These are phyloP conservation scores for Polymixis lichenea DNA, from an alignment of 2,888 invertebrate species.

Conservation along the genomic window DNA sequence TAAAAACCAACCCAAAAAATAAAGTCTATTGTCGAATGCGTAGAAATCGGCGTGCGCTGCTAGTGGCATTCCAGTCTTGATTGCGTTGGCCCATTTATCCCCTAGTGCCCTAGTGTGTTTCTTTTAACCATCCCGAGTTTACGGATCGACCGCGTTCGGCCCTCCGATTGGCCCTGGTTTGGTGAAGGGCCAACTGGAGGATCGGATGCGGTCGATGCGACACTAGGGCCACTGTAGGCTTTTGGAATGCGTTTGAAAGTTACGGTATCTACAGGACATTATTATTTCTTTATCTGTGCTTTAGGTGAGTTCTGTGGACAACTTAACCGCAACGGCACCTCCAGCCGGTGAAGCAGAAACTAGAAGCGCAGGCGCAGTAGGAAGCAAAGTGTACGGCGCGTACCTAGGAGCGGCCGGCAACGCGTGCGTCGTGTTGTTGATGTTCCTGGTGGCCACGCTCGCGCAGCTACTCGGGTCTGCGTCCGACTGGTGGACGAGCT, in stretches of 20 bases:
- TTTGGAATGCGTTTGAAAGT: neutral
- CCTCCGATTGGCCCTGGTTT: too few species aligned
- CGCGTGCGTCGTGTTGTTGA: conserved; percentile 89
- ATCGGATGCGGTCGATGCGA: too few species aligned
- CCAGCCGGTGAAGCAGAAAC: conserved; percentile 90
- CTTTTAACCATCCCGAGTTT: too few species aligned
- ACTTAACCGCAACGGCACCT: conserved; percentile 87
- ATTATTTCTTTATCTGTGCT: neutral
- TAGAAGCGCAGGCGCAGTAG: conserved; percentile 92
- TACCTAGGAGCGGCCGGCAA: conserved; percentile 94
- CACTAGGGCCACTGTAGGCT: neutral
- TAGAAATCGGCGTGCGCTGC: neutral
- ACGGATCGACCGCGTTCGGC: too few species aligned
- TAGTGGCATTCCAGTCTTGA: neutral
- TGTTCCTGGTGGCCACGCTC: conserved; percentile 91
- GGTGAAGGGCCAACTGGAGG: too few species aligned
- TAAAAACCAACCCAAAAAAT: too few species aligned
- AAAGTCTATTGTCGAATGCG: neutral
- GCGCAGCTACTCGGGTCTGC: conserved; percentile 93
- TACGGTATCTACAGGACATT: neutral
- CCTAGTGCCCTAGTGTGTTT: too few species aligned
- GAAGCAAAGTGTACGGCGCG: conserved; percentile 91
- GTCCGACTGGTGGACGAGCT: conserved; percentile 94
- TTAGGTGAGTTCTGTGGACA: conserved; percentile 90
- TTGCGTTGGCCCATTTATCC: neutral